Evolutionary conservation across 2,888 invertebrate genomes (phyloP), one percentile per base, ranked within the genome.

Genomic region (Chrysolina haemoptera): DNA sequence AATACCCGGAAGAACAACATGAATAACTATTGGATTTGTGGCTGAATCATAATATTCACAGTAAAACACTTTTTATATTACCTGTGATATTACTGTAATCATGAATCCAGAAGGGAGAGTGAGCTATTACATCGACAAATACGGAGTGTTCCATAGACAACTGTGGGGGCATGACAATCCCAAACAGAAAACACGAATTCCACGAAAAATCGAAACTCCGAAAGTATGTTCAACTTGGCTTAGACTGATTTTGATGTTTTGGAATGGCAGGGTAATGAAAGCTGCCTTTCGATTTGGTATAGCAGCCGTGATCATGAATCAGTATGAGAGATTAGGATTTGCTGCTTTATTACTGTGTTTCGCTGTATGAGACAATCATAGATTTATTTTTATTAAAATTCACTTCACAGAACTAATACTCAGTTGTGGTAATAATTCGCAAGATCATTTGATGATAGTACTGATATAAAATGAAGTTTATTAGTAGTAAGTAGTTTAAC

Each of bases 301-400:
- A n/a, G 86, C 85, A 16, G 85, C 86, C 27, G 75, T 85, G 48
- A 82, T 87, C 59, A 86, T 87, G 86, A 86, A 85, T 77, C 83
- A 84, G 70, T 86, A 86, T 76, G 86, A 87, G 71, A 77, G 86
- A 50, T 74, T 86, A 40, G 86, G 86, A 18, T 86, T 87, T 79
- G 85, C 84, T 18, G 79, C 84, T 18, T 82, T 86, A 79, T 81
- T 87, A 78, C 75, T 86, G 50, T 86, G 86, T 78, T 84, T 86
- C 77, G 83, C 85, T 22, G 80, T 85, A 75, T 85, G 80, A 83
- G 59, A 63, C 48, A 59, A 40, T 16, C 16, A 62, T 11, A 20
- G 14, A 12, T n/a, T n/a, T n/a, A 27, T n/a, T 53, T 16, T 5
- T 3, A 27, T 27, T 27, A 5, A 35, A 35, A 35, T 35, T 35